A percentile compares a stretch with the other conserved stretches of the same genome.
Evolutionary conservation across 2,797 vertebrate genomes (phyloP).

Genomic region (Mionectes olivaceus): DNA sequence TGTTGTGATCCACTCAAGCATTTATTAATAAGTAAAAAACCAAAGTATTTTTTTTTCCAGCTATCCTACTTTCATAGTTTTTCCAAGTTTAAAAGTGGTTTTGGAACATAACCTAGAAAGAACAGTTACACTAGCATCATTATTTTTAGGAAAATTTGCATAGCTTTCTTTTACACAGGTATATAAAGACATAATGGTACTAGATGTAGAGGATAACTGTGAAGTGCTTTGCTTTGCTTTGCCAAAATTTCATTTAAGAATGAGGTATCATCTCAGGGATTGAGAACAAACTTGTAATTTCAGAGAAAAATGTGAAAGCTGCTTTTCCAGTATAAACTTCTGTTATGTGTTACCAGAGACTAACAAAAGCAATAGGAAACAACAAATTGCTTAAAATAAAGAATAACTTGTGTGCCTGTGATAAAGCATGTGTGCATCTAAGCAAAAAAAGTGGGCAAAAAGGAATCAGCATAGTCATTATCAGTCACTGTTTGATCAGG

Average conservation of each 20-base stretch:
- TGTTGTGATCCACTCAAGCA: background rate
- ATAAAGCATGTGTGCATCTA: background rate
- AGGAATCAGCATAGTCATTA: background rate
- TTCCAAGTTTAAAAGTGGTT: background rate
- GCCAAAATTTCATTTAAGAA: background rate
- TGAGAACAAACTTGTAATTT: conserved; percentile 1
- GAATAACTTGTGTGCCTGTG: rapidly evolving
- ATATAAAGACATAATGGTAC: background rate
- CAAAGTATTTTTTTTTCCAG: background rate
- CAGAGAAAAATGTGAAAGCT: background rate
- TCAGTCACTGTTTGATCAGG: background rate
- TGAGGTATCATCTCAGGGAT: background rate
- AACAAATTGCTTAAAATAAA: background rate
- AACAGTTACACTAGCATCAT: background rate
- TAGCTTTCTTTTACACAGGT: conserved; percentile 20
- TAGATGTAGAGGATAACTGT: background rate
- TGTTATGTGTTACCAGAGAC: background rate
- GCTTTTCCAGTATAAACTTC: background rate
- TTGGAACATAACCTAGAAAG: background rate
- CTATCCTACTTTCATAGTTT: background rate
- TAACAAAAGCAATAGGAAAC: background rate
- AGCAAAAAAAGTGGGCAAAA: background rate
- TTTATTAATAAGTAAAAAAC: conserved; percentile 21
- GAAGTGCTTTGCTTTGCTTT: background rate
- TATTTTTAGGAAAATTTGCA: conserved; percentile 26